Base-by-base conservation (phyloP, 2,797 vertebrate species). In the Neosilurus mollespiculum region DNA sequence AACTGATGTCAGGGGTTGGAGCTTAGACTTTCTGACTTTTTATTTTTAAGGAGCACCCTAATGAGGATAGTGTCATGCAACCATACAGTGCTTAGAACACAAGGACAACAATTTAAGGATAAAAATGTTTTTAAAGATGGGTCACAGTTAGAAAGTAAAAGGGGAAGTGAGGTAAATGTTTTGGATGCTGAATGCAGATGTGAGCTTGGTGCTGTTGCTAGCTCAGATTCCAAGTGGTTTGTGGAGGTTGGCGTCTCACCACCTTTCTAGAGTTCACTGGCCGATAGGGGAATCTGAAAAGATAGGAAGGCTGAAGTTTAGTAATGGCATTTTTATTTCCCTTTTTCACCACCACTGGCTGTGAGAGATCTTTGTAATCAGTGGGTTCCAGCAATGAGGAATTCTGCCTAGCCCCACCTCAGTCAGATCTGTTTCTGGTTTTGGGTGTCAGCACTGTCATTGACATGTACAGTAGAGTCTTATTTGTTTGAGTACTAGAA, bases 261-360 rank as follows among this genome's bases (percentile, higher is more conserved):
- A 3, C 30, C 24, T 61, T 75, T 75, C 18, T 58, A 20, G 53
- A 59, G 73, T 76, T 62, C 76, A 78, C 76, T 62, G 58, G 37
- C 58, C 22, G 22, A 49, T 4, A 14, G 22, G 14, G 34, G 30
- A 64, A 78, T 78, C 12, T 16, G 8, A 2, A 49, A 78, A 7
- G 75, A 78, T 49, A 24, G 4, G 20, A 0, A 77, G 58, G 20
- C 22, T 2, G 75, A 43, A 43, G 58, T 62, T 78, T 64, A 62
- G 59, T 58, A 78, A 24, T 78, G 75, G 58, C 59, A 62, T 78
- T 62, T 78, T 78, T 62, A 78, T 62, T 78, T 78, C 22, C 58
- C 12, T 62, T 3, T 24, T 24, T 49, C 76, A 78, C 15, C 22
- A 24, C 76, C 34, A 62, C 76, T 1, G 12, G 8, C 59, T 64